phyloP scores from a whole-genome alignment of 53 echinoderm and acorn worm genomes.

The Patiria pectinifera region DNA sequence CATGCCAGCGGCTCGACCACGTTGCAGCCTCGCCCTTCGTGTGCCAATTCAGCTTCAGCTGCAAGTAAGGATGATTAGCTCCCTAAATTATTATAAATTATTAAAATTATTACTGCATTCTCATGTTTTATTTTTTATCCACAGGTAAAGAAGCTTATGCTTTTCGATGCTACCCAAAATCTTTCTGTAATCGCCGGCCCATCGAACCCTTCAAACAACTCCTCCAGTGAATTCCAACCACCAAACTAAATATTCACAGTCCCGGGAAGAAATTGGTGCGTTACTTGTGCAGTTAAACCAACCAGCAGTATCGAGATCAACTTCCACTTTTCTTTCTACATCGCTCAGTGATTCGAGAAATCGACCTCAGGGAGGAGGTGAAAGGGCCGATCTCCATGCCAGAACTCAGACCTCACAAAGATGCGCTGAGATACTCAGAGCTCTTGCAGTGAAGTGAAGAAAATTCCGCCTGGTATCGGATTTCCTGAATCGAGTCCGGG shows the following conservation, averaged over 20 bases:
- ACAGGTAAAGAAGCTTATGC: conserved; percentile 74
- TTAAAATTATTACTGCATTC: too few species aligned
- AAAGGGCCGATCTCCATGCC: conserved; percentile 38
- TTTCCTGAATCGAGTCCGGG: conserved; percentile 46
- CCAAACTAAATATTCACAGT: conserved; percentile 47
- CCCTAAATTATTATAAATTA: too few species aligned
- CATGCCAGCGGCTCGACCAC: too few species aligned
- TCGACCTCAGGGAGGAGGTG: conserved; percentile 58
- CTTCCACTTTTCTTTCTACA: conserved; percentile 75
- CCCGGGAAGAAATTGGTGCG: conserved; percentile 53
- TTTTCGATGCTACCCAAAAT: conserved; percentile 73
- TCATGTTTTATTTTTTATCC: too few species aligned
- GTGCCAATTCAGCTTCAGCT: too few species aligned
- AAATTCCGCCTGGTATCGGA: conserved; percentile 76
- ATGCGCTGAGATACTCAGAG: conserved; percentile 58
- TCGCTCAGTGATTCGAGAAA: conserved; percentile 83
- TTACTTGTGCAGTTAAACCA: conserved; percentile 58
- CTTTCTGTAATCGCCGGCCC: conserved; percentile 50
- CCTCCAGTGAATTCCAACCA: conserved; percentile 49
- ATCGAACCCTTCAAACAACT: conserved; percentile 57
- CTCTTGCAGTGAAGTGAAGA: conserved; percentile 72
- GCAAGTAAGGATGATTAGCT: too few species aligned
- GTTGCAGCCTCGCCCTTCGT: too few species aligned
- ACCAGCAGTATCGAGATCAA: conserved; percentile 66
- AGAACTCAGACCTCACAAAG: conserved; percentile 55